Evolutionary conservation across 2,888 invertebrate species (phyloP).

Genomic region (Patella depressa): DNA sequence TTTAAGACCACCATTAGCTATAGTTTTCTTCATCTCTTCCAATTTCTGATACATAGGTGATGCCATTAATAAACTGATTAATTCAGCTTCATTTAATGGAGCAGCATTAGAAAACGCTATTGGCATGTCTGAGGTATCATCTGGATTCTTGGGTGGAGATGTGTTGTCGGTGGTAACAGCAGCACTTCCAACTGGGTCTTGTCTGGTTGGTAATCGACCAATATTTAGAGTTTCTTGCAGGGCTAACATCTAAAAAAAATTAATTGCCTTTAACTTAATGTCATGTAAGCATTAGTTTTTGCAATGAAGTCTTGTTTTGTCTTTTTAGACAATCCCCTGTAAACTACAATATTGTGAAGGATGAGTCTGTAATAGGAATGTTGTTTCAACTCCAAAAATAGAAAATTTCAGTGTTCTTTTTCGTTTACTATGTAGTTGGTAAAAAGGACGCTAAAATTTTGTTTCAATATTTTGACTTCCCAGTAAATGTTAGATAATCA

Average conservation of each 20-base stretch:
- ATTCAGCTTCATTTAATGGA: constrained; percentile 66
- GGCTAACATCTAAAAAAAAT: constrained; percentile 54
- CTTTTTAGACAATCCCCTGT: no score
- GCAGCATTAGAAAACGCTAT: constrained; percentile 59
- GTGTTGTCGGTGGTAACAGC: constrained; percentile 1
- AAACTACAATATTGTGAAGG: no score
- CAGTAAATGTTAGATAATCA: no score
- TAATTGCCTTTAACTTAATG: not conserved
- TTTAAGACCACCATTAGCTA: constrained; percentile 52
- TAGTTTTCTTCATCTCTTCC: constrained; percentile 62
- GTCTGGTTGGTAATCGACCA: constrained; percentile 40
- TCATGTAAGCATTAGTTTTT: no score
- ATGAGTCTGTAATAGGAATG: no score
- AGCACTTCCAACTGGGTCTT: constrained; percentile 23
- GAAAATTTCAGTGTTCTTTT: no score
- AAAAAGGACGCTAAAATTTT: no score
- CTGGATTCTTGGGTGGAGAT: constrained; percentile 1
- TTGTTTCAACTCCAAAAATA: no score
- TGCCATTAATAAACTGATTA: constrained; percentile 65
- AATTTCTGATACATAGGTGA: constrained; percentile 69
- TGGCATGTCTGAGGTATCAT: constrained; percentile 32
- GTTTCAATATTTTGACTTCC: no score
- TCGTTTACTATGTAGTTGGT: no score
- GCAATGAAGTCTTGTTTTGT: no score
- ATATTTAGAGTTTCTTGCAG: constrained; percentile 64